Conservation (phyloP, 2,113 vertebrate genomes). For the Xiphophorus maculatus region DNA sequence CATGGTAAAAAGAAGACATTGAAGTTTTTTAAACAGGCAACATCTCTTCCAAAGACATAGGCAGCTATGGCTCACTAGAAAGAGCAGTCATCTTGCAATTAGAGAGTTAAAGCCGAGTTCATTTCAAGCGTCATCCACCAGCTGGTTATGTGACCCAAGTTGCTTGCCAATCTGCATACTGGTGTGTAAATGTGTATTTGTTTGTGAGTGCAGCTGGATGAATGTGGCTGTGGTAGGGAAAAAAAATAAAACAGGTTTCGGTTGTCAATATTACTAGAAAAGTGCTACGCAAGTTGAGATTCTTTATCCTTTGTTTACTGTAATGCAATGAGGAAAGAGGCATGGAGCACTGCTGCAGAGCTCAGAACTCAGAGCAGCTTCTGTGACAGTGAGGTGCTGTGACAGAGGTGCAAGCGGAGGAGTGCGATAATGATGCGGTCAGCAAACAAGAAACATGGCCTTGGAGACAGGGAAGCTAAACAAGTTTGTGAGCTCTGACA, state of each 20-base stretch:
- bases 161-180: background rate
- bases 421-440: slow-evolving; percentile 36
- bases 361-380: slow-evolving; percentile 21
- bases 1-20: too few species aligned
- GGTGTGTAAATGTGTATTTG: background rate
- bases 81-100: background rate
- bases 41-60: background rate
- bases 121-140: background rate
- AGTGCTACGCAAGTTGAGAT: background rate
- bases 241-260: background rate
- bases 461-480: slow-evolving; percentile 43
- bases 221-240: background rate
- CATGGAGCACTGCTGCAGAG: slow-evolving; percentile 28
- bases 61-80: background rate
- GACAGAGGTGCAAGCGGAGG: slow-evolving; percentile 53
- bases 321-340: slow-evolving; percentile 9
- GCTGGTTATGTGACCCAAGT: background rate
- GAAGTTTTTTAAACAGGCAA: background rate
- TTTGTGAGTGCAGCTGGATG: background rate
- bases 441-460: slow-evolving; percentile 28
- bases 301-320: background rate
- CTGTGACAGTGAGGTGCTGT: slow-evolving; percentile 55
- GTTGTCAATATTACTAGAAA: background rate
- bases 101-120: background rate
- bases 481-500: slow-evolving; percentile 46